Evolutionary conservation across 1,140 invertebrate species (phyloP).

Genomic region (Bombus superbus): DNA sequence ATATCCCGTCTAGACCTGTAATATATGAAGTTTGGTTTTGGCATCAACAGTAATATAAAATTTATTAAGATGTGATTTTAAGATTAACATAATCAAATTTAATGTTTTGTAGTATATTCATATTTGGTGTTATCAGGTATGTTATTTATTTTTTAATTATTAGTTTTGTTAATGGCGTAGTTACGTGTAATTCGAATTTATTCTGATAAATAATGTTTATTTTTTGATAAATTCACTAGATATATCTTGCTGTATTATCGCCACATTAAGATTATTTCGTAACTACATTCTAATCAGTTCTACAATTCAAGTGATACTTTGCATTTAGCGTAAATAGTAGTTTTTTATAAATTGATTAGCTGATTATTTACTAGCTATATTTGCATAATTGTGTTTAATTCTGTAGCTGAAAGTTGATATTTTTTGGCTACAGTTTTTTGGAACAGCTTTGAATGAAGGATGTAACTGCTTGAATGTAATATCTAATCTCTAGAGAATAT

Average conservation of each 20-base stretch:
- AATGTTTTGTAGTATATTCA: background rate
- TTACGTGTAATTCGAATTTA: background rate
- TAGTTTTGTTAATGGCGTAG: background rate
- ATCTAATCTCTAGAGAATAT: background rate
- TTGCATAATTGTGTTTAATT: background rate
- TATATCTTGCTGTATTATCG: background rate
- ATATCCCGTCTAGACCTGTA: background rate
- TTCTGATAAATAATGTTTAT: background rate
- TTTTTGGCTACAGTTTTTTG: background rate
- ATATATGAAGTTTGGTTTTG: background rate
- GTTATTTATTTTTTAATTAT: background rate
- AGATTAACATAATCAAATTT: background rate
- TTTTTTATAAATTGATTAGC: background rate
- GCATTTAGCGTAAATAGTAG: background rate
- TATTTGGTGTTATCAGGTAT: background rate
- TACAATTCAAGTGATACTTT: too few relatives aligned
- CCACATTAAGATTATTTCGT: background rate
- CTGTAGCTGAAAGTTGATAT: background rate
- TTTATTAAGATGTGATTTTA: background rate
- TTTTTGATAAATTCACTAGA: background rate
- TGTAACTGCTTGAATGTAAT: background rate
- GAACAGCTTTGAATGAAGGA: background rate
- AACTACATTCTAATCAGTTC: background rate
- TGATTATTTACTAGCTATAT: background rate
- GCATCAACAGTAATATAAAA: background rate